Base-by-base conservation (phyloP, 2,888 invertebrate species). In the Sycophila texana region DNA sequence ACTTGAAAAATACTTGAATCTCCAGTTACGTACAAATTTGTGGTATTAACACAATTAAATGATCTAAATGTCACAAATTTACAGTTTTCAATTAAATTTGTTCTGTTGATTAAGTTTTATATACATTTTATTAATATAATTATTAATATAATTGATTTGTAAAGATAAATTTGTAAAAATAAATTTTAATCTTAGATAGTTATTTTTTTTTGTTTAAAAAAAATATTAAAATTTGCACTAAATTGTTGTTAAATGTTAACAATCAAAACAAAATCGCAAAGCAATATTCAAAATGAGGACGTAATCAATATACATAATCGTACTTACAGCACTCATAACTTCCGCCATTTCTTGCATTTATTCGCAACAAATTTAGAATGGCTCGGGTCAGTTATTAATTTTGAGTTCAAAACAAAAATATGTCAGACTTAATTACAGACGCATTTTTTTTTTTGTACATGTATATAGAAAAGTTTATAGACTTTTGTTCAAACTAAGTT, bases 371-470 rank as follows among this genome's bases (percentile, higher is more conserved):
- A 22, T 49, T 1, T 22, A 72, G 77, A n/a, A 63, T 39, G 22
- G 14, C 47, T 39, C 47, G 49, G 49, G 58, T 70, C 51, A 55
- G 66, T 49, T 73, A 55, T 57, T 18, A 57, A 73, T 12, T 16
- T 60, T 51, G 51, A 39, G 39, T 39, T 18, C 20, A 20, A 47
- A 63, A 20, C 60, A 73, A 14, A 47, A 18, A 57, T 63, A 65
- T 77, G 70, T 67, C 75, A 77, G 60, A 75, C 72, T 78, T 57
- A 30, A 72, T 73, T 65, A 67, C 55, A 78, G 58, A 75, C 65
- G 75, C 78, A 79, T 76, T 79, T 81, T 39, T 79, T 81, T 39
- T 65, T 77, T 74, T 81, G 73, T 70, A 79, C 73, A 66, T 79
- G 70, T 79, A 76, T 70, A 74, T 66, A 74, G 18, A 57, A 26